Evolutionary conservation across 2,888 invertebrate genomes (phyloP).

Genomic region (Stenchaetothrips biformis): DNA sequence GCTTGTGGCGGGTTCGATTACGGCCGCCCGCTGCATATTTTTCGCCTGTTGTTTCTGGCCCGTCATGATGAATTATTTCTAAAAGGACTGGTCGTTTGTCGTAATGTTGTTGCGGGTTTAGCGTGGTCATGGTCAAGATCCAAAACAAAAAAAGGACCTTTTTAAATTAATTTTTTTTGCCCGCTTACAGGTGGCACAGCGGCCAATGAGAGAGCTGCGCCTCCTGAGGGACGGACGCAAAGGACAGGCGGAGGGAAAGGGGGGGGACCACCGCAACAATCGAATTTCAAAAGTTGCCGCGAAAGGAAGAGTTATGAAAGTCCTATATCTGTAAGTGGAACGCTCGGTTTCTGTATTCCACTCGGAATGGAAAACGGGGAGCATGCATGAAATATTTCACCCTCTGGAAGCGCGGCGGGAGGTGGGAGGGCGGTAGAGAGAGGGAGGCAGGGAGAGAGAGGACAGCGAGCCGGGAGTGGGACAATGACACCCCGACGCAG

Average conservation of each 20-base stretch:
- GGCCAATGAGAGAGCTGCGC: not conserved
- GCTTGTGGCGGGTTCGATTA: too few relatives aligned
- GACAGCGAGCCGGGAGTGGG: not conserved
- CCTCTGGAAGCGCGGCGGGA: not conserved
- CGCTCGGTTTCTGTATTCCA: not conserved
- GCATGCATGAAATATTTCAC: not conserved
- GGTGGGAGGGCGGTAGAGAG: not conserved
- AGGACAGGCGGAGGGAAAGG: not conserved
- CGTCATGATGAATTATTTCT: too few relatives aligned
- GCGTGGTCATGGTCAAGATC: too few relatives aligned
- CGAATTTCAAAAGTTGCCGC: conserved; percentile 13
- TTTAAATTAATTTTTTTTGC: too few relatives aligned
- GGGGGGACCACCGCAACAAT: not conserved
- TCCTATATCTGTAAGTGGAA: conserved; percentile 15
- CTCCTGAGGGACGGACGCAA: not conserved
- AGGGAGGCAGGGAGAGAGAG: not conserved
- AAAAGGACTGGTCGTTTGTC: too few relatives aligned
- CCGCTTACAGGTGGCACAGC: not conserved
- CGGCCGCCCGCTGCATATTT: too few relatives aligned
- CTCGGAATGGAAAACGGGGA: not conserved
- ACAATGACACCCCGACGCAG: not conserved
- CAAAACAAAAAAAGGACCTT: too few relatives aligned
- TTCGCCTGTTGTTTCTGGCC: too few relatives aligned
- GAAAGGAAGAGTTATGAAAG: conserved; percentile 1
- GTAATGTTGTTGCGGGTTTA: too few relatives aligned